Percentiles rank a stretch among this genome's conserved stretches.
phyloP scores from a whole-genome alignment of 2,888 invertebrate genomes.

The Sesamia inferens region DNA sequence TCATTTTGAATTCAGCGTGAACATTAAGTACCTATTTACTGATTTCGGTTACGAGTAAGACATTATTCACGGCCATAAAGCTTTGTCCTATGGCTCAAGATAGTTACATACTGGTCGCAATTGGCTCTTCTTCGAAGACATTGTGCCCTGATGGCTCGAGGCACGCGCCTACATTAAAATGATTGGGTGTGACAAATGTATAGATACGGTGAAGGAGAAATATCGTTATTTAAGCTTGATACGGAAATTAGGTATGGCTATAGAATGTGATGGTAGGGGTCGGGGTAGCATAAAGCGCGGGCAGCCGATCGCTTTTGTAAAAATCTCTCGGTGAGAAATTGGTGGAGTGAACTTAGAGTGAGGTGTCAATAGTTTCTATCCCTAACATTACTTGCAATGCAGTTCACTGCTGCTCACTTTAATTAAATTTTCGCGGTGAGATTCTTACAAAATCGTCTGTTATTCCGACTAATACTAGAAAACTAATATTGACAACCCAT shows the following conservation, averaged over 20 bases:
- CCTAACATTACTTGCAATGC: no score
- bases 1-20: constrained; percentile 47
- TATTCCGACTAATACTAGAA: no score
- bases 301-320: no score
- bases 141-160: constrained; percentile 46
- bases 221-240: constrained; percentile 36
- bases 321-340: no score
- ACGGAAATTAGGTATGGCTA: constrained; percentile 13
- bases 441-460: no score
- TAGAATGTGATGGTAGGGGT: no score
- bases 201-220: constrained; percentile 41
- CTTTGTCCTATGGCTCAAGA: constrained; percentile 36
- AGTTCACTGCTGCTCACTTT: no score
- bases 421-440: no score
- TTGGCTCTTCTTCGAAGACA: constrained; percentile 52
- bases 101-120: constrained; percentile 32
- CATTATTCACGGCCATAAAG: constrained; percentile 54
- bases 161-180: constrained; percentile 55
- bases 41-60: constrained; percentile 50
- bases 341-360: no score
- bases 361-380: no score
- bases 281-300: no score
- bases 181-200: constrained; percentile 62
- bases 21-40: constrained; percentile 52
- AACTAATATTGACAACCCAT: no score